These are phyloP conservation scores for Erpobdella octoculata DNA, from an alignment of 2,888 invertebrate genomes.

Conservation along the genomic window DNA sequence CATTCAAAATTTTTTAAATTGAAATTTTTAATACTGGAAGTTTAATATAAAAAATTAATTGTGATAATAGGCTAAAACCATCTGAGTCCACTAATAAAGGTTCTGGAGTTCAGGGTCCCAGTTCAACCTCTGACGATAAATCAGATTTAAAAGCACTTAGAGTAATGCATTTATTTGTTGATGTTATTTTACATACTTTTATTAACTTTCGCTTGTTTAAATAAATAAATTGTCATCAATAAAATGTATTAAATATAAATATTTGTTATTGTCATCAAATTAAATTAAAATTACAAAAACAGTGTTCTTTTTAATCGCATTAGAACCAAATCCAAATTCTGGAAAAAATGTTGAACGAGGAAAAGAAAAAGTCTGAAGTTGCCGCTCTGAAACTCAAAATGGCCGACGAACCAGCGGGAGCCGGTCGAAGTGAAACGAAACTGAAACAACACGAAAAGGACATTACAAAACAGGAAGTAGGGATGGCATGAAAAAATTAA, in stretches of 20 bases:
- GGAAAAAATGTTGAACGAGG: constrained; percentile 48
- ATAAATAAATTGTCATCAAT: not conserved
- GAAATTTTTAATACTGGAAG: not conserved
- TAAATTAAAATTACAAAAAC: not conserved
- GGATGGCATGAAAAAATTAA: no score
- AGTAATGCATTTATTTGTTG: not conserved
- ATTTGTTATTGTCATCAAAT: not conserved
- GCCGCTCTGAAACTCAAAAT: constrained; percentile 46
- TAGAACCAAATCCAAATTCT: constrained; percentile 45
- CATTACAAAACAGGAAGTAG: constrained; percentile 46
- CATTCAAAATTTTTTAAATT: not conserved
- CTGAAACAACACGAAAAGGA: constrained; percentile 47
- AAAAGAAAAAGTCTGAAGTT: constrained; percentile 45
- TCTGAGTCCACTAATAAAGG: not conserved
- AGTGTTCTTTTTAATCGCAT: not conserved
- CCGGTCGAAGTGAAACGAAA: constrained; percentile 47
- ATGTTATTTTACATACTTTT: not conserved
- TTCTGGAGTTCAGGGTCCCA: no score
- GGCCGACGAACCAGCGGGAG: constrained; percentile 37
- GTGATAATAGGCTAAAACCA: not conserved
- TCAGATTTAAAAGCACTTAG: constrained; percentile 1
- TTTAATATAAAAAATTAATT: not conserved
- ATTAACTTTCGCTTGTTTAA: not conserved
- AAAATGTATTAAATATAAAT: not conserved
- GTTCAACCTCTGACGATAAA: not conserved